Conservation (phyloP, 2,888 invertebrate genomes). For the Tachina lurida region DNA sequence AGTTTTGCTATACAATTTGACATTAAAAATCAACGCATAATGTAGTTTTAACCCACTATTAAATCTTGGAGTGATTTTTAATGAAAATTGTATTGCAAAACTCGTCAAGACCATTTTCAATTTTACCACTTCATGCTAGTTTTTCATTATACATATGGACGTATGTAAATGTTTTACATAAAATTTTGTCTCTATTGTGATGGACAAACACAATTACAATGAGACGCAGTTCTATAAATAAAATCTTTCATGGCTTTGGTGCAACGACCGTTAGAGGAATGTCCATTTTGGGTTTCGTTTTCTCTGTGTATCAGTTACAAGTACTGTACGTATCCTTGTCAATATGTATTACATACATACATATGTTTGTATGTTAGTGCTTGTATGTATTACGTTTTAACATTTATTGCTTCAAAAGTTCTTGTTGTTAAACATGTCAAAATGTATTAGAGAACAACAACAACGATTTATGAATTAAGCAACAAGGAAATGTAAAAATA, state of each 20-base stretch:
- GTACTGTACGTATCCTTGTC: not conserved
- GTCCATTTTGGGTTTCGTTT: not conserved
- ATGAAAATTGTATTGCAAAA: too few relatives aligned
- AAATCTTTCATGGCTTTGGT: not conserved
- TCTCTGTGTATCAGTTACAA: not conserved
- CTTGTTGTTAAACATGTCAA: constrained; percentile 9
- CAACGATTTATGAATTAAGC: constrained; percentile 18
- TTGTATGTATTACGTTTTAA: not conserved
- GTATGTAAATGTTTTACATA: constrained; percentile 10
- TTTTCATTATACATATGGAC: too few relatives aligned
- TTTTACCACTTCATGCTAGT: too few relatives aligned
- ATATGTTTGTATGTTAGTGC: too few relatives aligned
- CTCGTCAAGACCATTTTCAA: too few relatives aligned
- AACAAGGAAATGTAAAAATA: constrained; percentile 11
- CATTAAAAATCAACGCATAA: too few relatives aligned
- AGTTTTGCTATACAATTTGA: too few relatives aligned
- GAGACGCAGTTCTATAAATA: not conserved
- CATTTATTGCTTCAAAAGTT: constrained; percentile 26
- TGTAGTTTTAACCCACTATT: too few relatives aligned
- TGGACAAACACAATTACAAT: not conserved
- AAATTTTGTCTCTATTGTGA: not conserved
- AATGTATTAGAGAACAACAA: constrained; percentile 1
- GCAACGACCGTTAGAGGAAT: not conserved
- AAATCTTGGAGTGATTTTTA: too few relatives aligned
- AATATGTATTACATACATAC: too few relatives aligned